Evolutionary conservation across 2,113 vertebrate genomes (phyloP).

Genomic region (Girardinichthys multiradiatus): DNA sequence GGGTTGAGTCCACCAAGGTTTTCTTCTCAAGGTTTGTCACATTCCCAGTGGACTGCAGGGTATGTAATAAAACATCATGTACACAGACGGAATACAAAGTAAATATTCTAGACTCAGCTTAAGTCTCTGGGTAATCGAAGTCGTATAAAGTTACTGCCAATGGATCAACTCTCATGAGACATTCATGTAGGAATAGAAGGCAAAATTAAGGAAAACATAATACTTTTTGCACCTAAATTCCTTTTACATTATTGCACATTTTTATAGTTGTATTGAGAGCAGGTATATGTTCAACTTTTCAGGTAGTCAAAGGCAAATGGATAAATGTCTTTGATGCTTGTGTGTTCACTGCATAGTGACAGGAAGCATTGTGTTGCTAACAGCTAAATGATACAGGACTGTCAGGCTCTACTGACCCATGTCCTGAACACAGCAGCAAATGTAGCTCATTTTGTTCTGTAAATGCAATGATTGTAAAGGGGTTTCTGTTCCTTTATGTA

Average conservation of each 20-base stretch:
- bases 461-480: neutral
- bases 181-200: neutral
- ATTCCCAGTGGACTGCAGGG: neutral
- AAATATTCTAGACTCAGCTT: constrained; percentile 8
- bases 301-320: neutral
- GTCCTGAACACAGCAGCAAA: neutral
- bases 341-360: neutral
- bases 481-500: neutral
- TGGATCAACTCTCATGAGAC: neutral
- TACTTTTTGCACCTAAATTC: neutral
- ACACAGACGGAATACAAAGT: constrained; percentile 20
- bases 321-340: neutral
- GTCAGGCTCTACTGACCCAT: neutral
- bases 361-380: too few relatives aligned
- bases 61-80: constrained; percentile 9
- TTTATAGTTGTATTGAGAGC: neutral
- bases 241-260: neutral
- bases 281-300: neutral
- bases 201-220: neutral
- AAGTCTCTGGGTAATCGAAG: constrained; percentile 9
- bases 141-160: neutral
- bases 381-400: neutral
- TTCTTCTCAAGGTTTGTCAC: neutral
- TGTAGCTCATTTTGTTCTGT: neutral
- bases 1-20: neutral